These are phyloP conservation scores for Plebejus argus DNA, from an alignment of 2,888 invertebrate species.

Conservation along the genomic window DNA sequence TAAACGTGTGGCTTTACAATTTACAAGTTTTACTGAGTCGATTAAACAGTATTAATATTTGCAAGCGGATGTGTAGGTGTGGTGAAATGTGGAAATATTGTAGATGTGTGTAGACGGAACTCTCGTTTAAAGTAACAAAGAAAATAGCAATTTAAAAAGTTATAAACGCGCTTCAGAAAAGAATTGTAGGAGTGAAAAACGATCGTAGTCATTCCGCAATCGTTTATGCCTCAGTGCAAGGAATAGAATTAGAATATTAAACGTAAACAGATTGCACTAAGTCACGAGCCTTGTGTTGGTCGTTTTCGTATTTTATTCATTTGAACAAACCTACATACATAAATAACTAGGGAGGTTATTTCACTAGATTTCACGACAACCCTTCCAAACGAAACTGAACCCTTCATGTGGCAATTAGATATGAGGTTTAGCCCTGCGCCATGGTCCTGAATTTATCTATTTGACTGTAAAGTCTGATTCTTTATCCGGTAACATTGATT, in stretches of 20 bases:
- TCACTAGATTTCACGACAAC: not conserved
- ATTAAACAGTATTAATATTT: conserved; percentile 19
- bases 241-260: conserved; percentile 24
- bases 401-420: not conserved
- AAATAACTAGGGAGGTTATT: not conserved
- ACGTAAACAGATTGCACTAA: conserved; percentile 21
- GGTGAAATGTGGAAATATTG: not conserved
- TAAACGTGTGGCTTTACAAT: conserved; percentile 26
- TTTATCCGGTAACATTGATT: no score
- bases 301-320: conserved; percentile 8
- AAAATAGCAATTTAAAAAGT: conserved; percentile 14
- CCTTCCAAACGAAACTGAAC: not conserved
- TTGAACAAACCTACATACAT: conserved; percentile 11
- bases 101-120: not conserved
- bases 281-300: conserved; percentile 21
- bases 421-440: not conserved
- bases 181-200: conserved; percentile 14
- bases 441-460: not conserved
- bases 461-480: no score
- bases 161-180: not conserved
- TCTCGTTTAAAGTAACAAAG: not conserved
- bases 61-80: not conserved
- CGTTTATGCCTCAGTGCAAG: conserved; percentile 11
- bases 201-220: conserved; percentile 5
- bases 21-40: conserved; percentile 24